Evolutionary conservation across 2,113 vertebrate species (phyloP), one percentile per base, ranked within the genome.

Genomic region (Corydoras maculifer): DNA sequence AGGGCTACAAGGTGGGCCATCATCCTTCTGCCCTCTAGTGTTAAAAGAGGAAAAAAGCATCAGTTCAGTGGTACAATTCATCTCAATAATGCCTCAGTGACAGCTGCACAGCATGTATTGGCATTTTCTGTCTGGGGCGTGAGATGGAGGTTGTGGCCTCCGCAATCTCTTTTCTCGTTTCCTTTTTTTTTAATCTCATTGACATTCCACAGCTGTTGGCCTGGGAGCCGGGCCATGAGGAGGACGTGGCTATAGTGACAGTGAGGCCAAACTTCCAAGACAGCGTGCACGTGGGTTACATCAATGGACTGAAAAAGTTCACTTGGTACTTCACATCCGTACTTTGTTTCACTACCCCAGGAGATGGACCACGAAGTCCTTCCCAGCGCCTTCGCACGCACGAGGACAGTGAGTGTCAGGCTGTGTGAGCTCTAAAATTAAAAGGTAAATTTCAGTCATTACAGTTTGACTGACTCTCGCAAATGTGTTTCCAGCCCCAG

Each of bases 241-340:
- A 94, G 14, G 94, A 96, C 65, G 85, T 91, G 32, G 87, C 89
- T 11, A 83, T 93, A 89, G 92, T 96, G 76, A 95, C 93, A 0
- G 95, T 92, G 77, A 84, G 93, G 4, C 97, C 97, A 68, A 98
- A 97, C 85, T 98, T 98, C 86, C 95, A 98, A 87, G 97, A 98
- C 87, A 96, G 89, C 12, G 75, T 94, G 51, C 95, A 98, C 0
- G 88, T 94, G 49, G 97, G 95, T 69, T 94, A 91, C 62, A 81
- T 98, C 82, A 77, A 86, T 0, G 93, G 94, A 32, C 88, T 99
- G 79, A 93, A 93, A 82, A 99, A 91, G 83, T 99, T 93, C 81
- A 87, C 94, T 0, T 93, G 96, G 65, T 99, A 99, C 82, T 86
- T 91, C 80, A 90, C 89, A 3, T 97, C 96, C 0, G 94, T 94